Conservation (phyloP, 2,113 vertebrate genomes). For the Emberiza fucata region DNA sequence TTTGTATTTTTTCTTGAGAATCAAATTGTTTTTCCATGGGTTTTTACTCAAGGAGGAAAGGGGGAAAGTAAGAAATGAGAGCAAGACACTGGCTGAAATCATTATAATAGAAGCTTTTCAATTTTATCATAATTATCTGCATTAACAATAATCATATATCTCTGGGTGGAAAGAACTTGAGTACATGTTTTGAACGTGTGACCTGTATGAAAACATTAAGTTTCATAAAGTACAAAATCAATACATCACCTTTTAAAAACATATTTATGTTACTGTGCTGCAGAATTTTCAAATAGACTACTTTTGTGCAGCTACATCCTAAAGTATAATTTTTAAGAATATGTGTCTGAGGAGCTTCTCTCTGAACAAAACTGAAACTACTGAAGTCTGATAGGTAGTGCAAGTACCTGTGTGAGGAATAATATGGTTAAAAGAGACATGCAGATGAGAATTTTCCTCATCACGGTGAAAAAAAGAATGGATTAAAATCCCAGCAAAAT, state of each 20-base stretch:
- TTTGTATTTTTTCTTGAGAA: background rate
- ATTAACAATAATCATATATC: background rate
- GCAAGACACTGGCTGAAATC: rapidly evolving
- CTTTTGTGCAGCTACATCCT: background rate
- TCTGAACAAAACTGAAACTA: background rate
- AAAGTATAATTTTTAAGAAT: background rate
- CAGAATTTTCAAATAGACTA: background rate
- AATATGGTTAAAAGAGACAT: background rate
- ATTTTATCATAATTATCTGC: background rate
- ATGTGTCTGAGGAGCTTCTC: background rate
- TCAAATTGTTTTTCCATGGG: background rate
- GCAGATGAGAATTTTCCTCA: background rate
- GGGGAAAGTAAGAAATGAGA: background rate
- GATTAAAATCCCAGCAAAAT: background rate
- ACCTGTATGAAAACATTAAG: background rate
- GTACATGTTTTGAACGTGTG: background rate
- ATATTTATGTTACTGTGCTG: background rate
- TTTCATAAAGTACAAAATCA: background rate
- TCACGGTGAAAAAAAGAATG: background rate
- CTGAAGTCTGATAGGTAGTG: background rate
- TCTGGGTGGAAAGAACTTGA: background rate
- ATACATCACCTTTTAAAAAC: background rate
- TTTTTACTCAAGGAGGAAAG: background rate
- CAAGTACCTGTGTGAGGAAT: background rate
- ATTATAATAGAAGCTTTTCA: background rate